These are phyloP conservation scores for Bilobella aurantiaca DNA, from an alignment of 1,140 invertebrate genomes.

Conservation along the genomic window DNA sequence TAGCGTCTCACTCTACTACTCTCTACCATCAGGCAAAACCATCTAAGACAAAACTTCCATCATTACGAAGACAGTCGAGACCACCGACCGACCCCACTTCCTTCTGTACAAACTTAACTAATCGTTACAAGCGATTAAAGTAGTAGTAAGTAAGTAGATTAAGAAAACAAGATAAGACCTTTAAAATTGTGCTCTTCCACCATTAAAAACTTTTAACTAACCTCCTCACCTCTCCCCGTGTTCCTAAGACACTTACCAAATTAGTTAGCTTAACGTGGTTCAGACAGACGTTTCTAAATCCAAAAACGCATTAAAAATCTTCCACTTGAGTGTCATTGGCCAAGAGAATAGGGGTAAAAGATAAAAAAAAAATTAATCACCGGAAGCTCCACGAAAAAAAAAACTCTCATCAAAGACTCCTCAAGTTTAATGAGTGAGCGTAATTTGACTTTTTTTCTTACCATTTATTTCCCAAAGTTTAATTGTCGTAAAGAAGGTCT, in stretches of 20 bases:
- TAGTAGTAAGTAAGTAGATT: slow-evolving; percentile 1
- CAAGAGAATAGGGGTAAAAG: slow-evolving; percentile 11
- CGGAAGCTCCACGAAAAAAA: slow-evolving; percentile 26
- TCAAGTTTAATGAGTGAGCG: slow-evolving; percentile 31
- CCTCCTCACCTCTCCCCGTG: not conserved
- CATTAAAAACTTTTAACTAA: not conserved
- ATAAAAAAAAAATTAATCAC: slow-evolving; percentile 33
- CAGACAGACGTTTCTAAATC: too few relatives aligned
- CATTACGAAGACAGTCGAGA: too few relatives aligned
- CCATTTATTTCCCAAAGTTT: slow-evolving; percentile 30
- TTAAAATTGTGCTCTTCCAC: not conserved
- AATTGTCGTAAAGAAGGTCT: slow-evolving; percentile 27
- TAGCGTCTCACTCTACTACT: not conserved
- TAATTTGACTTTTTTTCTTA: slow-evolving; percentile 22
- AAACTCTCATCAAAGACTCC: slow-evolving; percentile 27
- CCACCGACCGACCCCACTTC: too few relatives aligned
- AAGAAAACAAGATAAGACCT: slow-evolving; percentile 2
- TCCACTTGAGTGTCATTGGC: slow-evolving; percentile 33
- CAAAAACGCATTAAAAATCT: too few relatives aligned
- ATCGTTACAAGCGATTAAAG: slow-evolving; percentile 6
- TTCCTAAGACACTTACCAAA: not conserved
- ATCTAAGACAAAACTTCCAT: too few relatives aligned
- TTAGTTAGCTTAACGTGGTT: too few relatives aligned
- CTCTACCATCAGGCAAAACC: too few relatives aligned
- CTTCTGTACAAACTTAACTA: not conserved